Conservation (phyloP, 2,888 invertebrate species). For the Oscheius sp. region DNA sequence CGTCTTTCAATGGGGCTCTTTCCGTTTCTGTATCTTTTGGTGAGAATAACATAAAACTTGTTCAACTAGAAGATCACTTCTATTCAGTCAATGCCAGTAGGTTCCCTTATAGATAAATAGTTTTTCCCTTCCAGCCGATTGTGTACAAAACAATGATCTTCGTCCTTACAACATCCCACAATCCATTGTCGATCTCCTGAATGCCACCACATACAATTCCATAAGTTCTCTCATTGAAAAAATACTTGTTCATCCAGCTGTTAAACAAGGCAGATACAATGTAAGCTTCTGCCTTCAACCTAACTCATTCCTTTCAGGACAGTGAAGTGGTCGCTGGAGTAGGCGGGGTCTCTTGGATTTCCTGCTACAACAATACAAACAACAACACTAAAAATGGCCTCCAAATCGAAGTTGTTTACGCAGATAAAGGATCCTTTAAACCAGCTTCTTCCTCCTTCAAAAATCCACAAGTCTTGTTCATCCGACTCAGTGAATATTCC, state of each 20-base stretch:
- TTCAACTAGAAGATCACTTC: not conserved
- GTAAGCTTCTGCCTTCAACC: not conserved
- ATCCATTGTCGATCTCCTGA: not conserved
- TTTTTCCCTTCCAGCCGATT: not conserved
- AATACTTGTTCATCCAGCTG: not conserved
- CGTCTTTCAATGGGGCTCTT: not conserved
- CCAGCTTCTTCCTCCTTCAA: slow-evolving; percentile 6
- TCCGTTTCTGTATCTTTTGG: not conserved
- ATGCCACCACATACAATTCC: not conserved
- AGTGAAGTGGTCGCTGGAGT: slow-evolving; percentile 8
- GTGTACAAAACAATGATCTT: slow-evolving; percentile 4
- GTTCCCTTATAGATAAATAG: not conserved
- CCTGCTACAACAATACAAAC: slow-evolving; percentile 1
- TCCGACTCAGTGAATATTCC: slow-evolving; percentile 6
- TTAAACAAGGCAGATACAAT: not conserved
- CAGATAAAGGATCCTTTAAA: not conserved
- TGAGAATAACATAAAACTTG: not conserved
- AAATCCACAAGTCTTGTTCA: slow-evolving; percentile 19
- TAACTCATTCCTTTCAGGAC: not conserved
- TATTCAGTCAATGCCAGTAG: slow-evolving; percentile 17
- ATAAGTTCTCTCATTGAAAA: not conserved
- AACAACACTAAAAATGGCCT: not conserved
- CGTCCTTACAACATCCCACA: not conserved
- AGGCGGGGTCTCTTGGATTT: slow-evolving; percentile 17
- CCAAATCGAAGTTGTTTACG: slow-evolving; percentile 13